Percentiles rank a stretch among this genome's conserved stretches.
phyloP scores from a whole-genome alignment of 2,888 invertebrate species.

The Ophion obscuratus region DNA sequence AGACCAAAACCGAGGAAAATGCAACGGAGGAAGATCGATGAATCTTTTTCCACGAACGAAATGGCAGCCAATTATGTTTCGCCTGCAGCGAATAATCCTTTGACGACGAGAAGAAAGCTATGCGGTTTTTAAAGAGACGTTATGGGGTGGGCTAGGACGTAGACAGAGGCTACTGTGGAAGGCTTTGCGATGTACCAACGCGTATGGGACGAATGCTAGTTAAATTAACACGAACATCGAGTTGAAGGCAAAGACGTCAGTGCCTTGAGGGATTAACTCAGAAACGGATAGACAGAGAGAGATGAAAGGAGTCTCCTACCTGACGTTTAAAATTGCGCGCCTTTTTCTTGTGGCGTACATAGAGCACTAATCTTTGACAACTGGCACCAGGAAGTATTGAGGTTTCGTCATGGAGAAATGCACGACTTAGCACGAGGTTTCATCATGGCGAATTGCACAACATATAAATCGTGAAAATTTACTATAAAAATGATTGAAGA shows the following conservation, averaged over 20 bases:
- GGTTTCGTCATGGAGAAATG: too few relatives aligned
- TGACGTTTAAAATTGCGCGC: too few relatives aligned
- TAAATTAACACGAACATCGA: neutral
- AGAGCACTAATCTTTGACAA: too few relatives aligned
- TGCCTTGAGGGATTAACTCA: conserved; percentile 53
- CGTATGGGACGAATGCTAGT: conserved; percentile 36
- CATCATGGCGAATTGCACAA: too few relatives aligned
- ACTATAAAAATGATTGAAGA: too few relatives aligned
- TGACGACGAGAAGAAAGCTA: conserved; percentile 8
- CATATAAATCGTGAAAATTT: too few relatives aligned
- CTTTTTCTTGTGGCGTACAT: too few relatives aligned
- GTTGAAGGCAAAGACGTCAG: neutral
- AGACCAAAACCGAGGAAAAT: neutral
- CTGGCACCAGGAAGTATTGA: too few relatives aligned
- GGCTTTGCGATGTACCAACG: neutral
- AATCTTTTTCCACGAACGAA: neutral
- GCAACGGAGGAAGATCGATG: neutral
- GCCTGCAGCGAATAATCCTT: conserved; percentile 4
- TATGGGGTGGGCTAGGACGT: neutral
- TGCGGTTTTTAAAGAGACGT: conserved; percentile 2
- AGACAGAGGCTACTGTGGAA: neutral
- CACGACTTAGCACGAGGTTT: too few relatives aligned
- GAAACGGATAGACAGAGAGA: conserved; percentile 54
- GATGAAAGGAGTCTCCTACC: conserved; percentile 29
- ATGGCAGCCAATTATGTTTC: conserved; percentile 10